Evolutionary conservation across 2,888 invertebrate genomes (phyloP).

Genomic region (Polia nebulosa): DNA sequence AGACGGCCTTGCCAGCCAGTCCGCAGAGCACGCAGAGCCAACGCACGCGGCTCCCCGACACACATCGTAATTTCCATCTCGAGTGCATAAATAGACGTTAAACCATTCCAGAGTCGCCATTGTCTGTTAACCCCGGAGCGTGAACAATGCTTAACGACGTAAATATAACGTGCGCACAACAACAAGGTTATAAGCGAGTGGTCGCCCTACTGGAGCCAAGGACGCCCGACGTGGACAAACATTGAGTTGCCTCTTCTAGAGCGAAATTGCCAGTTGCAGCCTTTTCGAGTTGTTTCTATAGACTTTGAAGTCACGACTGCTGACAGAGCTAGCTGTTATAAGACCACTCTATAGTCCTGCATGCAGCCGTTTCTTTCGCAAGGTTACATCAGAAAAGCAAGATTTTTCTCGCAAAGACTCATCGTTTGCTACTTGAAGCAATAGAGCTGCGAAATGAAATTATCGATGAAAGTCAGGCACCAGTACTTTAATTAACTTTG

Average conservation of each 20-base stretch:
- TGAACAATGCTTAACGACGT: conserved; percentile 53
- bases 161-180: conserved; percentile 33
- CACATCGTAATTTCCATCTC: conserved; percentile 34
- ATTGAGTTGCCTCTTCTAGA: background rate
- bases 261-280: background rate
- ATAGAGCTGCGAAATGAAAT: background rate
- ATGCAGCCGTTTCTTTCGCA: background rate
- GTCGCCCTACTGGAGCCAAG: conserved; percentile 37
- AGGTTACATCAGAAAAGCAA: background rate
- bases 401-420: background rate
- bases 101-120: conserved; percentile 40
- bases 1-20: conserved; percentile 10
- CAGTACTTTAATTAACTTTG: background rate
- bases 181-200: conserved; percentile 37
- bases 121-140: conserved; percentile 38
- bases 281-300: background rate
- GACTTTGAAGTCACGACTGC: background rate
- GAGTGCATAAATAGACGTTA: conserved; percentile 18
- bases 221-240: conserved; percentile 16
- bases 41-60: conserved; percentile 26
- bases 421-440: background rate
- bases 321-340: background rate
- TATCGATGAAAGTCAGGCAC: background rate
- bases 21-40: background rate
- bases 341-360: background rate